Evolutionary conservation across 2,797 vertebrate genomes (phyloP).

Genomic region (Pelochelys cantorii): DNA sequence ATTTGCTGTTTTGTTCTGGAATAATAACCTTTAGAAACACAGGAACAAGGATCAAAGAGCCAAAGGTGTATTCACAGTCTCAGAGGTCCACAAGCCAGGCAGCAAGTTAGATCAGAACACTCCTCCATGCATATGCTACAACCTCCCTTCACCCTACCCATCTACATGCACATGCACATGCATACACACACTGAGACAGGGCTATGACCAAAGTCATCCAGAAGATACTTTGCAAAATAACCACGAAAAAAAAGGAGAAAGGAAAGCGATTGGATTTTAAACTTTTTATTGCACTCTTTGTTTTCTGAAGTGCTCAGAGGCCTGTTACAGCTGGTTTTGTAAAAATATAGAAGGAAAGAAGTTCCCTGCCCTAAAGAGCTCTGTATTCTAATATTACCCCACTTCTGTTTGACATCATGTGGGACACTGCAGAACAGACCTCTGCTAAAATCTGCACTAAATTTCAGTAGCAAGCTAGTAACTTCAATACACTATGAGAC

Average conservation of each 20-base stretch:
- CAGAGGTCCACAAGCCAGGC: not conserved
- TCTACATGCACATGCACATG: fast-evolving
- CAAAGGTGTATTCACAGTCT: not conserved
- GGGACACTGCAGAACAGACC: not conserved
- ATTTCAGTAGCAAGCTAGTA: not conserved
- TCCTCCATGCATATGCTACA: fast-evolving
- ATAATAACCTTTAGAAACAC: not conserved
- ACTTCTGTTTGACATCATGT: not conserved
- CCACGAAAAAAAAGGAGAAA: not conserved
- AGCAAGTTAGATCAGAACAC: not conserved
- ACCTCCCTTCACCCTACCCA: not conserved
- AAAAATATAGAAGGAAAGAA: not conserved
- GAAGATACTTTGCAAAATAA: not conserved
- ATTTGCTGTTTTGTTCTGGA: not conserved
- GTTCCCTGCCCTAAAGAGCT: not conserved
- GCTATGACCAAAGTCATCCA: not conserved
- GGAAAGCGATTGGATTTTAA: not conserved
- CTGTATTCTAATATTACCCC: not conserved
- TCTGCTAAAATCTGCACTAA: not conserved
- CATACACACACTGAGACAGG: fast-evolving
- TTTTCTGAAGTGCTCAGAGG: not conserved
- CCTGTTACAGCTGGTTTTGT: not conserved
- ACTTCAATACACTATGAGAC: not conserved
- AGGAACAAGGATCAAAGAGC: not conserved
- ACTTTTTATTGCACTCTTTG: not conserved